Evolutionary conservation across 2,888 invertebrate species (phyloP), one percentile per base, ranked within the genome.

Genomic region (Belgica antarctica): DNA sequence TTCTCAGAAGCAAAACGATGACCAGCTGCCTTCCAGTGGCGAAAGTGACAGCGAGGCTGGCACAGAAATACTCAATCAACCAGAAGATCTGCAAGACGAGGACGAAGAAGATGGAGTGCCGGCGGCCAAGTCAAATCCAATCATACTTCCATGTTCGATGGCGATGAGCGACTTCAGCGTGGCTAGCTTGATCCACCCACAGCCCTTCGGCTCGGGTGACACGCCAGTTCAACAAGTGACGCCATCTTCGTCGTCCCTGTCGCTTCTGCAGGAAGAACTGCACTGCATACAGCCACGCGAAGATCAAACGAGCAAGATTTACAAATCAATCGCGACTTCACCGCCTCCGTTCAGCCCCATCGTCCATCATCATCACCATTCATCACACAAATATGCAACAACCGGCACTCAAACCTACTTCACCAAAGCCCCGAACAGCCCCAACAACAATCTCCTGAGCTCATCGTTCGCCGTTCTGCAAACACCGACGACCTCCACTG

Each of bases 361-460:
- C 10, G 59, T 24, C 27, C 61, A 59, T 22, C 61, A 61, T 10
- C 17, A 47, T 27, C 61, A 61, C 8, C 17, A 47, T 27, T 28
- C 28, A 34, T 46, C 41, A 22, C 68, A 68, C 15, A 70, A 59
- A 27, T 70, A 61, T 25, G 70, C 61, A 3, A 70, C 70, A 8
- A 34, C 25, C 12, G 70, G 70, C 22, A 70, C 70, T 15, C 70
- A 70, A 70, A 70, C 70, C 0, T 61, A 61, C 24, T 70, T 70
- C 19, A 70, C 70, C 27, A 70, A 70, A 61, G 59, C 70, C 12
- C 70, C 70, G 12, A 70, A 70, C 34, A 70, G 70, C 31, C 70
- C 70, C 31, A 59, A 59, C 31, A 70, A 68, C 27, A 25, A 59
- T 19, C 57, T 68, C n/a, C 25, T 70, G 3, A 61, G 70, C 61